phyloP scores from a whole-genome alignment of 2,113 vertebrate species.

The Caloenas nicobarica region DNA sequence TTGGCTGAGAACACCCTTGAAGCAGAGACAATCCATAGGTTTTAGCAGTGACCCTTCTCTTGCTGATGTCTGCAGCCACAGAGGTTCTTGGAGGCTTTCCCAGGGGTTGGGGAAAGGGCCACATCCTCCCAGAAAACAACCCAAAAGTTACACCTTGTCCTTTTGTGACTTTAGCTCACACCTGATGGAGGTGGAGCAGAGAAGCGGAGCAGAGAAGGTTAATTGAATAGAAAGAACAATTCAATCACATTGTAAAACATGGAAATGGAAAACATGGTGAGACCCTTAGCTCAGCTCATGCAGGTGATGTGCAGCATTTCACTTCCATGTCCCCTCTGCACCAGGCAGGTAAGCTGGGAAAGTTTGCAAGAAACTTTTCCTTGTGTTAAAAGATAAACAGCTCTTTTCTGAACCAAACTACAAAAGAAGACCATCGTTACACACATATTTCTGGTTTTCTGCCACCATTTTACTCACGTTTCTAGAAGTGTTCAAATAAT shows the following conservation, averaged over 20 bases:
- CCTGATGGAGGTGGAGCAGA: neutral
- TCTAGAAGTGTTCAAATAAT: neutral
- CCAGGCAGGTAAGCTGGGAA: neutral
- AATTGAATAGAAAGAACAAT: neutral
- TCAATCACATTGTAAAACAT: neutral
- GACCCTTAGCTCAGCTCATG: neutral
- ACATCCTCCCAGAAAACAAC: neutral
- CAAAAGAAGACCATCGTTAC: neutral
- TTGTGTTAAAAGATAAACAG: neutral
- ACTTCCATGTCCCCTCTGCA: neutral
- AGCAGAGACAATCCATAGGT: neutral
- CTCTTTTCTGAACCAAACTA: neutral
- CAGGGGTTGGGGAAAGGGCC: fast-evolving
- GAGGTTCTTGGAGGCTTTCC: neutral
- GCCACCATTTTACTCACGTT: neutral
- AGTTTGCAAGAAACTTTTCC: neutral
- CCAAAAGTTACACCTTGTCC: neutral
- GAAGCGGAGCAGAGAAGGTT: neutral
- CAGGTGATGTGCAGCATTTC: fast-evolving
- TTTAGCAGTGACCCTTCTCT: neutral
- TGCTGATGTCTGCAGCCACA: neutral
- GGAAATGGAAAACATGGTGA: fast-evolving
- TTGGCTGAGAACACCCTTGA: neutral
- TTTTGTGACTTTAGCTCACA: neutral
- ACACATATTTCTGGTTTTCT: neutral